phyloP scores from a whole-genome alignment of 2,888 invertebrate species.

The Unio pictorum region DNA sequence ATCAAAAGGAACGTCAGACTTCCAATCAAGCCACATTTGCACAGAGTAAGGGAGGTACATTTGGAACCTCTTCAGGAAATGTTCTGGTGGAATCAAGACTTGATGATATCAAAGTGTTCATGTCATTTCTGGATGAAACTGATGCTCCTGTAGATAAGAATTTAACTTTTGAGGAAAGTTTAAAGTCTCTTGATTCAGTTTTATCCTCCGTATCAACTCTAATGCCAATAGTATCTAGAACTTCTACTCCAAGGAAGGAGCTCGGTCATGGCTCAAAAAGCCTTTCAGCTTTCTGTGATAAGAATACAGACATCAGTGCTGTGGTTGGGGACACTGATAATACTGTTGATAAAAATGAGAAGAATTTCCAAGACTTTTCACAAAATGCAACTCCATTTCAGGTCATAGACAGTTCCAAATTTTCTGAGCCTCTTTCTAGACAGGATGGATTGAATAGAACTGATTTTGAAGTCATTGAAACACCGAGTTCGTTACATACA shows the following conservation, averaged over 20 bases:
- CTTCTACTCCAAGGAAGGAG: slow-evolving; percentile 32
- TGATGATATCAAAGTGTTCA: slow-evolving; percentile 53
- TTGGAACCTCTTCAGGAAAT: background rate
- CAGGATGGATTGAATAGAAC: slow-evolving; percentile 12
- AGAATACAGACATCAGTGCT: slow-evolving; percentile 26
- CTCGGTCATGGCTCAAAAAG: slow-evolving; percentile 15
- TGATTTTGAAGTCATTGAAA: slow-evolving; percentile 31
- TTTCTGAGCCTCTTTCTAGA: too few relatives aligned
- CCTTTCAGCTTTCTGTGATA: slow-evolving; percentile 23
- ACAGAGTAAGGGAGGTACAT: too few relatives aligned
- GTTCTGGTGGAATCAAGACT: slow-evolving; percentile 13
- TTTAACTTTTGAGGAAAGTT: slow-evolving; percentile 44
- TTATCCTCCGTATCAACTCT: slow-evolving; percentile 26
- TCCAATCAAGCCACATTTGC: too few relatives aligned
- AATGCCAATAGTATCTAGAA: slow-evolving; percentile 21
- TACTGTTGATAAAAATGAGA: slow-evolving; percentile 12
- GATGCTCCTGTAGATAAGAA: slow-evolving; percentile 47
- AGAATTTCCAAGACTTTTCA: background rate
- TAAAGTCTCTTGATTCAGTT: slow-evolving; percentile 42
- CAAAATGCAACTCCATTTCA: slow-evolving; percentile 41
- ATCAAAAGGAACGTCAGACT: too few relatives aligned
- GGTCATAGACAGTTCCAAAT: slow-evolving; percentile 20
- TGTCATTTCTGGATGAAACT: slow-evolving; percentile 53
- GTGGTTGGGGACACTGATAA: slow-evolving; percentile 32
- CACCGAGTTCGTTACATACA: background rate